phyloP scores from a whole-genome alignment of 2,797 vertebrate genomes.

The Varecia variegata region DNA sequence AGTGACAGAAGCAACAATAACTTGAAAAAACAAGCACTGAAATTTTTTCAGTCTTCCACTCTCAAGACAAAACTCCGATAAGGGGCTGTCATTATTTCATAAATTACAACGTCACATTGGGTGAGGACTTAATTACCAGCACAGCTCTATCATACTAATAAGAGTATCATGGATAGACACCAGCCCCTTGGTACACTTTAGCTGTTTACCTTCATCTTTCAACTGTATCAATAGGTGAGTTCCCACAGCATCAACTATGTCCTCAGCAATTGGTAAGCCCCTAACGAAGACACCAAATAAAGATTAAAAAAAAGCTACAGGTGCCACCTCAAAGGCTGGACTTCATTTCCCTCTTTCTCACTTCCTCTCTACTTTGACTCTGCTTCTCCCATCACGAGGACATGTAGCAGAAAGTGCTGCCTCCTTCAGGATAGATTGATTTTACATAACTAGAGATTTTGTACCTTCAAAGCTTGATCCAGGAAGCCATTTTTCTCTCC shows the following conservation, averaged over 20 bases:
- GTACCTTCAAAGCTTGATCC: not conserved
- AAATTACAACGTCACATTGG: not conserved
- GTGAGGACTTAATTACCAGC: not conserved
- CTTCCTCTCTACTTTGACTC: not conserved
- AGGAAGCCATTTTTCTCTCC: not conserved
- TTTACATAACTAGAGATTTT: not conserved
- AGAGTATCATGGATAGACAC: not conserved
- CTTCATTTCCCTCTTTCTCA: not conserved
- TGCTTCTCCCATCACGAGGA: not conserved
- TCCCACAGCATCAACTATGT: not conserved
- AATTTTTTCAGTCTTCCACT: conserved; percentile 7
- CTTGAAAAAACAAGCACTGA: not conserved
- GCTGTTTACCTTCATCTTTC: not conserved
- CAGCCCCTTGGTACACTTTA: not conserved
- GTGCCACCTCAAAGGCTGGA: not conserved
- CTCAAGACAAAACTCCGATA: not conserved
- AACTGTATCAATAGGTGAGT: not conserved
- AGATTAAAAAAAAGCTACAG: not conserved
- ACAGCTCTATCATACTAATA: not conserved
- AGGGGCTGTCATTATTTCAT: not conserved
- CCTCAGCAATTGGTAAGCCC: not conserved
- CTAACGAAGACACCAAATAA: not conserved
- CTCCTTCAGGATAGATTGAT: not conserved
- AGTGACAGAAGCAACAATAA: not conserved
- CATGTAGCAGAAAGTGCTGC: not conserved